Conservation (phyloP, 2,888 invertebrate genomes). For the Troglohyphantes excavatus region DNA sequence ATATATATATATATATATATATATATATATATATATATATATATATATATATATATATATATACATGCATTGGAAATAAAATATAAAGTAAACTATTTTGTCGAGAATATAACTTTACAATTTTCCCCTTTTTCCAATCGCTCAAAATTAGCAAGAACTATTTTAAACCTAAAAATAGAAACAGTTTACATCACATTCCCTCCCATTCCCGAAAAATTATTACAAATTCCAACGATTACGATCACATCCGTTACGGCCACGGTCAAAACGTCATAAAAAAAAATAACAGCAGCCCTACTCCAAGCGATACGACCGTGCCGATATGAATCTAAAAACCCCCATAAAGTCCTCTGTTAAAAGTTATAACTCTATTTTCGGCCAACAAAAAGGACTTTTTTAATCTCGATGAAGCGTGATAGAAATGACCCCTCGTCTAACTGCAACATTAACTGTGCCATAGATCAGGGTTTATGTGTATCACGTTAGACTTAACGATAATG, state of each 20-base stretch:
- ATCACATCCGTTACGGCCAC: background rate
- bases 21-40: too few species aligned
- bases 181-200: background rate
- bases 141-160: too few species aligned
- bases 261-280: background rate
- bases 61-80: too few species aligned
- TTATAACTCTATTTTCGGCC: constrained; percentile 51
- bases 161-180: too few species aligned
- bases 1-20: too few species aligned
- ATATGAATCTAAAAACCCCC: constrained; percentile 49
- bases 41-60: too few species aligned
- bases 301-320: background rate
- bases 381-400: constrained; percentile 18
- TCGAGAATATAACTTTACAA: too few species aligned
- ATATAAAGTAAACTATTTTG: too few species aligned
- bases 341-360: constrained; percentile 59
- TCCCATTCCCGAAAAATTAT: background rate
- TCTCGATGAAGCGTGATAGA: constrained; percentile 48
- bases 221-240: background rate
- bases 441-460: constrained; percentile 60
- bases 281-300: background rate
- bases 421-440: constrained; percentile 27
- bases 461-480: constrained; percentile 58
- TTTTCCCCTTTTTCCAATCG: too few species aligned
- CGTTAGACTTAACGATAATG: constrained; percentile 66